Evolutionary conservation across 2,113 vertebrate species (phyloP).

Genomic region (Gallinago undulata): DNA sequence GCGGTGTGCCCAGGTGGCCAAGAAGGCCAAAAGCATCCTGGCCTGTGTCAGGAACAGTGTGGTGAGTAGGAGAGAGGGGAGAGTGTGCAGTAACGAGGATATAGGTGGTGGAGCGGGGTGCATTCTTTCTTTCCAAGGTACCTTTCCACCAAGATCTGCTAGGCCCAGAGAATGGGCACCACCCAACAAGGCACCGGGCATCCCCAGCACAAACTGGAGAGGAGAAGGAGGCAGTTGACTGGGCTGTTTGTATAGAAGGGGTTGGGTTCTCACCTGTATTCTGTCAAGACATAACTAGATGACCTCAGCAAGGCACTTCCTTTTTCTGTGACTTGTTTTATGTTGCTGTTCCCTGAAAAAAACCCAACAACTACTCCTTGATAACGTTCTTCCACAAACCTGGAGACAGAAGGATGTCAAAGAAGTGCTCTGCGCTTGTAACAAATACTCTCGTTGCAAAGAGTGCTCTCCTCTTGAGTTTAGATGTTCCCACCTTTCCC

Average conservation of each 20-base stretch:
- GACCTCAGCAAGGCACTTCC: background rate
- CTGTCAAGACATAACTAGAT: background rate
- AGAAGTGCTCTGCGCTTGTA: background rate
- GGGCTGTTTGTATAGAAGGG: background rate
- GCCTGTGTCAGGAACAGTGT: no score
- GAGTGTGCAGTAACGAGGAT: background rate
- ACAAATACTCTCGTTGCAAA: background rate
- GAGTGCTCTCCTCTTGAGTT: background rate
- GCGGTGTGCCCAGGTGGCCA: no score
- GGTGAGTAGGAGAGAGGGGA: no score
- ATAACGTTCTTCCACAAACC: background rate
- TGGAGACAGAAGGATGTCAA: background rate
- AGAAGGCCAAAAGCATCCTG: no score
- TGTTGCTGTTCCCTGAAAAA: background rate
- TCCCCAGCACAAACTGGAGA: background rate
- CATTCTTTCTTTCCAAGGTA: background rate
- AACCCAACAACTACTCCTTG: background rate
- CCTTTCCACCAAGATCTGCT: background rate
- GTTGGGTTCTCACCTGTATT: background rate
- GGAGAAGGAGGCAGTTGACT: background rate
- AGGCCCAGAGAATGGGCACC: background rate
- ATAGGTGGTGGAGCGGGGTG: accelerated
- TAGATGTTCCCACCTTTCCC: background rate
- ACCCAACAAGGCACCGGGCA: background rate
- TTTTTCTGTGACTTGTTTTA: background rate